A percentile compares a stretch with the other conserved stretches of the same genome.
Evolutionary conservation across 2,888 invertebrate genomes (phyloP).

Genomic region (Lamellibrachia satsuma): DNA sequence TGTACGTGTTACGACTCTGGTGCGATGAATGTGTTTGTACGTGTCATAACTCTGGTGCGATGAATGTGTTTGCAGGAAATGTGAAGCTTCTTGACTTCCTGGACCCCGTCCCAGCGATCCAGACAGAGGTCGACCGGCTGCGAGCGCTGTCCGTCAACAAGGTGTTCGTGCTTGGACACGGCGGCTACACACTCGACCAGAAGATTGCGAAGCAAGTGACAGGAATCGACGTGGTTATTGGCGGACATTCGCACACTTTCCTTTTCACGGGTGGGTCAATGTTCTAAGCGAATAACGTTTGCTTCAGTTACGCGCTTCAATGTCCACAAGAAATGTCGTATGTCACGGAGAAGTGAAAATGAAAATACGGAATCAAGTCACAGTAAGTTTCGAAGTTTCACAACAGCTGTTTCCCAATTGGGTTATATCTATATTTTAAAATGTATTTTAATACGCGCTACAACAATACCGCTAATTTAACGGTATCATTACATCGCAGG

Average conservation of each 20-base stretch:
- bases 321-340: neutral
- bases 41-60: no score
- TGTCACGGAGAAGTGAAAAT: no score
- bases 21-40: no score
- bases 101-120: slow-evolving; percentile 49
- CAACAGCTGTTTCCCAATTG: no score
- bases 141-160: slow-evolving; percentile 75
- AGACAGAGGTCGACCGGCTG: slow-evolving; percentile 47
- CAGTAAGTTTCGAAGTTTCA: no score
- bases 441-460: no score
- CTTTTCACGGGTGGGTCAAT: slow-evolving; percentile 74
- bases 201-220: slow-evolving; percentile 80
- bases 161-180: slow-evolving; percentile 88
- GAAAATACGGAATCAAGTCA: no score
- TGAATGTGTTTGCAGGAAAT: neutral
- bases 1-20: no score
- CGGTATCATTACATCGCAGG: no score
- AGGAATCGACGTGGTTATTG: slow-evolving; percentile 85
- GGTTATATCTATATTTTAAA: no score
- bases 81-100: slow-evolving; percentile 43
- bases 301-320: neutral
- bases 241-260: slow-evolving; percentile 91
- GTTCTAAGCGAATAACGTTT: neutral
- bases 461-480: no score
- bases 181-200: slow-evolving; percentile 81